These are phyloP conservation scores for Myanophis thanlyinensis DNA, from an alignment of 2,113 vertebrate species.

Conservation along the genomic window DNA sequence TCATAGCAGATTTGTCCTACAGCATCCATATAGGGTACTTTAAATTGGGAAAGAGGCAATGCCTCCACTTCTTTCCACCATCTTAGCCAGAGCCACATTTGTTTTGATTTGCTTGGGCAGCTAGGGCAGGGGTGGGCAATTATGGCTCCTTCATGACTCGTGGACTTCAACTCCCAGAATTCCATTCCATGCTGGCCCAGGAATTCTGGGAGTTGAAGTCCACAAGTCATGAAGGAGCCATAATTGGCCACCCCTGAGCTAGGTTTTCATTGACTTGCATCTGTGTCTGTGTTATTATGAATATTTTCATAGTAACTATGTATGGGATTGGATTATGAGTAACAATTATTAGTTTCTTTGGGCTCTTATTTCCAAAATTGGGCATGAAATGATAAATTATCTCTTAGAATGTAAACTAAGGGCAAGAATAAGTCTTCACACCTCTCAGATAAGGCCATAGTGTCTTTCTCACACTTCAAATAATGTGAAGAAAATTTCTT, in stretches of 20 bases:
- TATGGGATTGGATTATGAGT: neutral
- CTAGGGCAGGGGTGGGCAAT: no score
- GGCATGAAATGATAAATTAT: neutral
- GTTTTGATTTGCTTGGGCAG: neutral
- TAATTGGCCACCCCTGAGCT: no score
- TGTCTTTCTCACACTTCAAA: neutral
- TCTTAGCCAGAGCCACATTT: neutral
- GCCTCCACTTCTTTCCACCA: neutral
- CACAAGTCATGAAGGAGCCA: no score
- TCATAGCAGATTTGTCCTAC: neutral
- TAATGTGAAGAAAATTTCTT: neutral
- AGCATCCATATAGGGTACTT: neutral
- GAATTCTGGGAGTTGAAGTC: no score
- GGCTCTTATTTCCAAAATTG: neutral
- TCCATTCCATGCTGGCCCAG: no score
- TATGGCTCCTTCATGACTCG: no score
- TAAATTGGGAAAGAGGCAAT: neutral
- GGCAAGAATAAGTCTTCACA: neutral
- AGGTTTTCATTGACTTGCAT: neutral
- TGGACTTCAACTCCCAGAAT: no score
- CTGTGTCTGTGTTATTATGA: neutral
- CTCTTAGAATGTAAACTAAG: neutral
- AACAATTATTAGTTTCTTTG: neutral
- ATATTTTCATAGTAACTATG: neutral
- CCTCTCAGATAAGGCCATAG: neutral